Base-by-base conservation (phyloP, 2,888 invertebrate genomes). In the Dexiosoma caninum region DNA sequence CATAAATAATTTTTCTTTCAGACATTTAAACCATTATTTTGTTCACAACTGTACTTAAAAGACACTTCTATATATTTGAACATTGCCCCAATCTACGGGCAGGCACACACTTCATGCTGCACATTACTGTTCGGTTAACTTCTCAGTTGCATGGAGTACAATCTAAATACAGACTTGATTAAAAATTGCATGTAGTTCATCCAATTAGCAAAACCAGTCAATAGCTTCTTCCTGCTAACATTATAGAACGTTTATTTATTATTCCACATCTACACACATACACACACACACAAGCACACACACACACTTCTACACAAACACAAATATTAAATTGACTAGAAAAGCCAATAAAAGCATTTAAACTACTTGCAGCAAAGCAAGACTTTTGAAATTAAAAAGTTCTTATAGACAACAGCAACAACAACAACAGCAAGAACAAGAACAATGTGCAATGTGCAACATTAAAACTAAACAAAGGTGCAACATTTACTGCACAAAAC, bases 131-230 rank as follows among this genome's bases (percentile, higher is more conserved):
- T 19, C 57, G 59, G 14, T 57, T 46, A 27, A 46, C 35, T 55
- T 19, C n/a, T 12, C 19, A 37, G 2, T 51, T 37, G 67, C 59
- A 57, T 30, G 46, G 6, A 21, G 30, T 14, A 14, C 30, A 72
- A 44, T 53, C 66, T 67, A 37, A 42, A 53, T 69, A 64, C 66
- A 19, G 62, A 64, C 59, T 77, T 72, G 72, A 44, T 64, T 64
- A 64, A 75, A 70, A 75, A 81, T 69, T 81, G 69, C 77, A 72
- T 77, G 69, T 74, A 81, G 77, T 81, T 81, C 81, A 77, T 81
- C 77, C 81, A 81, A 81, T 81, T 81, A 81, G 81, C 77, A 77
- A 81, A 81, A 69, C 81, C 77, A 81, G 81, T 77, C 77, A 81
- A 77, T 81, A 77, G 81, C 77, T 81, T n/a, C n/a, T n/a, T 81